phyloP scores from a whole-genome alignment of 2,888 invertebrate genomes.

The Ethmia dodecea region DNA sequence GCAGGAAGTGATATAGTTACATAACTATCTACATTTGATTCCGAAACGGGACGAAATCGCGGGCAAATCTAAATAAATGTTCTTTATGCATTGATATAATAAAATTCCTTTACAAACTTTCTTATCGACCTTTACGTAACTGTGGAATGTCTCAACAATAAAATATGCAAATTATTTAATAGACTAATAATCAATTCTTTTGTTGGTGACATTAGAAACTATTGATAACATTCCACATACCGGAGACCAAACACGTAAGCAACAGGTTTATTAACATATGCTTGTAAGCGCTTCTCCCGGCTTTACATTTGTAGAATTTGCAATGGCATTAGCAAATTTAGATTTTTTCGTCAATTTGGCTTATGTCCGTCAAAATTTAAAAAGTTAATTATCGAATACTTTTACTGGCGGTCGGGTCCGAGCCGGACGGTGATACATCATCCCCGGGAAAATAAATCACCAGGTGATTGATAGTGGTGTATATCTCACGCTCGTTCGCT shows the following conservation, averaged over 20 bases:
- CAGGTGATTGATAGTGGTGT: slow-evolving; percentile 69
- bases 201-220: slow-evolving; percentile 41
- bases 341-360: slow-evolving; percentile 38
- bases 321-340: slow-evolving; percentile 20
- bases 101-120: background rate
- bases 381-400: slow-evolving; percentile 76
- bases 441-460: slow-evolving; percentile 72
- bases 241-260: slow-evolving; percentile 25
- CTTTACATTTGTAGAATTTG: slow-evolving; percentile 13
- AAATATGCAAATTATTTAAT: slow-evolving; percentile 39
- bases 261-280: slow-evolving; percentile 30
- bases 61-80: too few species aligned
- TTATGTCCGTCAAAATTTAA: slow-evolving; percentile 71
- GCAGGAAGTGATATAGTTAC: too few species aligned
- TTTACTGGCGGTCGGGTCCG: slow-evolving; percentile 49
- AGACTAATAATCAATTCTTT: slow-evolving; percentile 33
- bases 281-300: background rate
- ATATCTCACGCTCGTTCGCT: slow-evolving; percentile 69
- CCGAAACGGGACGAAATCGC: too few species aligned
- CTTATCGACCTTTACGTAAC: background rate
- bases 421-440: slow-evolving; percentile 63
- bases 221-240: slow-evolving; percentile 28
- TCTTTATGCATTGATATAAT: too few species aligned
- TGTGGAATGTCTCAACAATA: slow-evolving; percentile 8
- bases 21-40: too few species aligned